phyloP scores from a whole-genome alignment of 2,797 vertebrate genomes.

The Oreortyx pictus region DNA sequence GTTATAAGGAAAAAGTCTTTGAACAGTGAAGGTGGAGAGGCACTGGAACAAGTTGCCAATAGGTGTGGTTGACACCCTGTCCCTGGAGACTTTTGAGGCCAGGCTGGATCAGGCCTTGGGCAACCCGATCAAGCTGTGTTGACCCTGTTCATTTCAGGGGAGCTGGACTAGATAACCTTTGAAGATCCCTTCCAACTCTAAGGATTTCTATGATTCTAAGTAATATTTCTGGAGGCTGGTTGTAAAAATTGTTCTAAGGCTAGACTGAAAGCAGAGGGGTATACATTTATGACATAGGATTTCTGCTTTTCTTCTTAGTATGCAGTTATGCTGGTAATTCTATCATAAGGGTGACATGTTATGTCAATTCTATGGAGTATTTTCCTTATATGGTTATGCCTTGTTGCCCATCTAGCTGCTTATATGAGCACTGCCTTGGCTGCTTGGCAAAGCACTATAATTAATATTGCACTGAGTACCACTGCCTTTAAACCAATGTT shows the following conservation, averaged over 20 bases:
- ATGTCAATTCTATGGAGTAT: constrained; percentile 11
- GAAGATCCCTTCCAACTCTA: too few relatives aligned
- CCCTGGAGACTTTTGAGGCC: too few relatives aligned
- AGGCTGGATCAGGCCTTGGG: too few relatives aligned
- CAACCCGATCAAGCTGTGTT: too few relatives aligned
- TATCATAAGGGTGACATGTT: background rate
- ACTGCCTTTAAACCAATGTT: background rate
- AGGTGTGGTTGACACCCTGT: too few relatives aligned
- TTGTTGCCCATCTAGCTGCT: background rate
- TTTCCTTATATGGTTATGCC: constrained; percentile 24
- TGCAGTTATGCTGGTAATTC: background rate
- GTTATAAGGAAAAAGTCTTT: too few relatives aligned
- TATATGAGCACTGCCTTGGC: background rate
- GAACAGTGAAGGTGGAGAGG: too few relatives aligned
- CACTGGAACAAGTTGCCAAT: too few relatives aligned
- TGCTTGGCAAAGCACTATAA: background rate
- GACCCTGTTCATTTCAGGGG: too few relatives aligned
- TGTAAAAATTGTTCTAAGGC: background rate
- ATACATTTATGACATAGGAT: background rate
- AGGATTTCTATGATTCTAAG: background rate
- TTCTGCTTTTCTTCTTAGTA: constrained; percentile 20
- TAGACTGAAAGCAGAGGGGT: background rate
- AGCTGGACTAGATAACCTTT: too few relatives aligned
- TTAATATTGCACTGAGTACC: background rate
- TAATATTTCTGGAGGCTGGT: background rate